Base-by-base conservation (phyloP, 1,140 invertebrate species). In the Cherax quadricarinatus region DNA sequence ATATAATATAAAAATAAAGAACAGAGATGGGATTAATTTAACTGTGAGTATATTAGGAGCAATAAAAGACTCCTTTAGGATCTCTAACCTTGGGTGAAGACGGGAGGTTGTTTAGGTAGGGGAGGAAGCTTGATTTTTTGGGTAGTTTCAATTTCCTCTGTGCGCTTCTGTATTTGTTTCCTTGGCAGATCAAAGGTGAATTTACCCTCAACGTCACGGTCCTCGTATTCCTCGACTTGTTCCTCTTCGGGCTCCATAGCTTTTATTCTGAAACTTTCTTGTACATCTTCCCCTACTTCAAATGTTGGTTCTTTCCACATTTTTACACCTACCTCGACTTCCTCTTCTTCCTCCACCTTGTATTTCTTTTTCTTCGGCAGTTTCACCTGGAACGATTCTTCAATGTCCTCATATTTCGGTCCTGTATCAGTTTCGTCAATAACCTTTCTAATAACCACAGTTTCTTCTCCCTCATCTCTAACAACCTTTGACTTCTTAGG, bases 401-500 rank as follows among this genome's bases (percentile, higher is more conserved):
- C 70, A 49, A 82, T 53, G 1, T 91, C 90, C 24, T 92, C 92
- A 16, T 57, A 91, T 78, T 87, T 87, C 48, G 89, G 88, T n/a
- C 81, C 94, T 88, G 94, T 53, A 16, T 88, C 94, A 90, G 94
- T 51, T 10, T 94, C 93, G 5, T 93, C 66, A 84, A 94, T 88
- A 86, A 94, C 91, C 94, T 95, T 95, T 91, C 95, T 94, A 16
- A 93, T 86, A 16, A 79, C 91, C 82, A 93, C 73, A 82, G 85
- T 87, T 70, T 94, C 93, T 79, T 93, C 94, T 30, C 88, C 93
- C 53, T 94, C 94, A 70, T 94, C 88, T 49, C 51, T 95, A 90
- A 95, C 94, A 9, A 94, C 88, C 9, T 92, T 91, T 51, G 95
- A 94, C 91, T 95, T 95, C 93, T 95, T 95, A 6, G 95, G 95